phyloP scores from a whole-genome alignment of 2,797 vertebrate genomes.

The Hipposideros larvatus region DNA sequence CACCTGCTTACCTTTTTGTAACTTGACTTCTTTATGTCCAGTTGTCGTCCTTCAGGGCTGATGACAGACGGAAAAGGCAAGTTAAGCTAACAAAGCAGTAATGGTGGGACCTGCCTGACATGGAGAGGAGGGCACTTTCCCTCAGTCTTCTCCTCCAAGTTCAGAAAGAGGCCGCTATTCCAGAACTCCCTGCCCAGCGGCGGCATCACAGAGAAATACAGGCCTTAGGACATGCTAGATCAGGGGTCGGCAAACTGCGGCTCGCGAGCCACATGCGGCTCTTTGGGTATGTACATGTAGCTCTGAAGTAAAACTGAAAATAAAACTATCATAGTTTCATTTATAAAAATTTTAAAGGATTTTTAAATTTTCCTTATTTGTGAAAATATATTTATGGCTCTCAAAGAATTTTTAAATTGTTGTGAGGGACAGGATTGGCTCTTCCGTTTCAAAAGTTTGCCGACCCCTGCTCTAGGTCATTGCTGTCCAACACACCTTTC shows the following conservation, averaged over 20 bases:
- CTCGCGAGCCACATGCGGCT: too few species aligned
- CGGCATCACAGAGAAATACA: background rate
- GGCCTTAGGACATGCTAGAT: background rate
- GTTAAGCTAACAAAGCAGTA: constrained; percentile 38
- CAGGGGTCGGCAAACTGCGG: too few species aligned
- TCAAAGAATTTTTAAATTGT: too few species aligned
- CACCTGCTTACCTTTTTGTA: constrained; percentile 95
- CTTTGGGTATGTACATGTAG: too few species aligned
- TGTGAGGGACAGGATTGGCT: too few species aligned
- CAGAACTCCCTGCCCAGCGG: background rate
- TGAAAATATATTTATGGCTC: too few species aligned
- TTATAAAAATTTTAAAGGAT: too few species aligned
- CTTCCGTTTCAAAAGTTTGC: too few species aligned
- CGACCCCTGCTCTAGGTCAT: background rate
- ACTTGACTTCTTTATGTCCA: constrained; percentile 98
- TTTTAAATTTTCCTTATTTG: too few species aligned
- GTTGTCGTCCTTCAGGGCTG: constrained; percentile 93
- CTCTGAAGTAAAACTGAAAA: too few species aligned
- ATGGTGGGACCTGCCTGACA: background rate
- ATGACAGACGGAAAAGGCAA: constrained; percentile 72
- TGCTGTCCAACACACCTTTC: background rate
- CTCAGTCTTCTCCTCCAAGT: background rate
- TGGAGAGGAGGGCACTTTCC: background rate
- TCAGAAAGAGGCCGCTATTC: background rate
- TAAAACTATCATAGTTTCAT: too few species aligned